These are phyloP conservation scores for Drosophila lacicola DNA, from an alignment of 2,888 invertebrate species.

Conservation along the genomic window DNA sequence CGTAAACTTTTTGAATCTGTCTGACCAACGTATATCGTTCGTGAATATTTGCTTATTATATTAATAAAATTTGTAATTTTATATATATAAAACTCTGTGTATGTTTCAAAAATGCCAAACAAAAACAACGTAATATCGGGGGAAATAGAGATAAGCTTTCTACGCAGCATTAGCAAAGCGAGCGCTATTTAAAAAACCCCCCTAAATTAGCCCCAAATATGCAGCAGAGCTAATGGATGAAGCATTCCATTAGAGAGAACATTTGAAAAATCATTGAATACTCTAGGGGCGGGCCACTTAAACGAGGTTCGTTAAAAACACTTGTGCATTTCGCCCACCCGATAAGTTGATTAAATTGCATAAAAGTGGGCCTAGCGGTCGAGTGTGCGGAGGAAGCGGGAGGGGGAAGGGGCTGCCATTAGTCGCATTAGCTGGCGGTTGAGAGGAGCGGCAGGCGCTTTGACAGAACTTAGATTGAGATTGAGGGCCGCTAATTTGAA, in stretches of 20 bases:
- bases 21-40: no score
- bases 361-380: constrained; percentile 50
- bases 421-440: constrained; percentile 70
- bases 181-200: constrained; percentile 49
- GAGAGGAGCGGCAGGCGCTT: constrained; percentile 40
- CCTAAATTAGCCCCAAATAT: constrained; percentile 66
- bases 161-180: not conserved
- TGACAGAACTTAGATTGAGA: constrained; percentile 70
- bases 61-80: no score
- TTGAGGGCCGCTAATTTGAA: constrained; percentile 80
- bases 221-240: constrained; percentile 51
- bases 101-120: no score
- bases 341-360: constrained; percentile 80
- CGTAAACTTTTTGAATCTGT: no score
- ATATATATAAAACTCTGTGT: no score
- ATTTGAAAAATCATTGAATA: constrained; percentile 68
- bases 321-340: constrained; percentile 60
- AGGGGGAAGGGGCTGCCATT: constrained; percentile 41
- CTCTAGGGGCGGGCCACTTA: constrained; percentile 45
- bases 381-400: not conserved
- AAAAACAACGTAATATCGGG: no score
- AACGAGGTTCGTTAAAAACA: constrained; percentile 33
- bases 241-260: constrained; percentile 56
- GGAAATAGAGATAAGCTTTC: no score
- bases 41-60: no score